Conservation (phyloP, 37 sponge, comb jelly and placozoan genomes). For the Oopsacas minuta region DNA sequence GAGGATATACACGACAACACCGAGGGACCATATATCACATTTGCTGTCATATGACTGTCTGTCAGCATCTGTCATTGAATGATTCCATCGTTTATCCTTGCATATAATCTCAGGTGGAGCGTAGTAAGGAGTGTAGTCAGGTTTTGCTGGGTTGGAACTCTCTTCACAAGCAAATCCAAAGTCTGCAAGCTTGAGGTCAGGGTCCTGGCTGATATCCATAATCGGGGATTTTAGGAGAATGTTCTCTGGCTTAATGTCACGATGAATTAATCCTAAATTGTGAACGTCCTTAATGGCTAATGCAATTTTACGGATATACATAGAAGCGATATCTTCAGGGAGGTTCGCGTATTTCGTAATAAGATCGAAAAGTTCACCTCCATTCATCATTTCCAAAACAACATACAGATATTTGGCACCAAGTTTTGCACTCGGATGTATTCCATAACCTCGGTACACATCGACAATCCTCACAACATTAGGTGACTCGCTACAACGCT, state of each 20-base stretch:
- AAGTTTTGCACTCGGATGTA: neutral
- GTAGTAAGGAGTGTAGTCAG: constrained; percentile 13
- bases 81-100: constrained; percentile 7
- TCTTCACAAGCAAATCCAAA: constrained; percentile 16
- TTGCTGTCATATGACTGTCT: neutral
- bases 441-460: neutral
- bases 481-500: neutral
- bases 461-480: neutral
- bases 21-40: neutral
- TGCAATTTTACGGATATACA: neutral
- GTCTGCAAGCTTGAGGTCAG: neutral
- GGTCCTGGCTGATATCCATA: neutral
- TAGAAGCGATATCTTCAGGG: neutral
- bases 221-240: neutral
- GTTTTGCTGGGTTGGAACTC: constrained; percentile 10
- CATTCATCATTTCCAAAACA: constrained; percentile 6
- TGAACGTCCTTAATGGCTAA: neutral
- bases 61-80: neutral
- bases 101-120: neutral
- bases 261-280: neutral
- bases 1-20: neutral
- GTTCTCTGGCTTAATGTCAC: constrained; percentile 14
- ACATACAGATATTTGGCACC: neutral
- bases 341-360: neutral
- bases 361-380: neutral